phyloP scores from a whole-genome alignment of 1,140 invertebrate genomes.

The Amphibalanus amphitrite region DNA sequence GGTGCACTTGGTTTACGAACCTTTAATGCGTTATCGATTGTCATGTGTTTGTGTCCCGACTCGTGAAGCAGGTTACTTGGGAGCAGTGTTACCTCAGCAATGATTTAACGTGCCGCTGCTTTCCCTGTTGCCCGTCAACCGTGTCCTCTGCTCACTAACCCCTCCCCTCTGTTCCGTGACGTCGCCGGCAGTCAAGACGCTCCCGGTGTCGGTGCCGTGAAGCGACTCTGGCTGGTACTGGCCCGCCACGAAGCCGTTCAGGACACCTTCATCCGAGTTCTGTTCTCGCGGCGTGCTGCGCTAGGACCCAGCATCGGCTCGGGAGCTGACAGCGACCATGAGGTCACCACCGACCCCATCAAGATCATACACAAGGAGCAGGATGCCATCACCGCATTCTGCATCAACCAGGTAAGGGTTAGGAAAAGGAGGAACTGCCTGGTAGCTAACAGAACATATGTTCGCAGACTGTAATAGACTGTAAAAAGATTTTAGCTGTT shows the following conservation, averaged over 20 bases:
- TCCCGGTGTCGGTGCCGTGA: slow-evolving; percentile 54
- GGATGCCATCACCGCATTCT: slow-evolving; percentile 94
- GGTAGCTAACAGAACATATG: too few relatives aligned
- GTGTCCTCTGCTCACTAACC: too few relatives aligned
- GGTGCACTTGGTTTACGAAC: too few relatives aligned
- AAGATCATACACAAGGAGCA: slow-evolving; percentile 97
- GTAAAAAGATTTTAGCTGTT: too few relatives aligned
- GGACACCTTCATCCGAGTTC: slow-evolving; percentile 86
- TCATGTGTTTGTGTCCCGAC: neutral
- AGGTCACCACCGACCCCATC: too few relatives aligned
- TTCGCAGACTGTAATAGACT: too few relatives aligned
- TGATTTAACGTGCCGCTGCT: too few relatives aligned
- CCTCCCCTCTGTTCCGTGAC: too few relatives aligned
- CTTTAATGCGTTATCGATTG: too few relatives aligned
- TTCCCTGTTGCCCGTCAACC: too few relatives aligned
- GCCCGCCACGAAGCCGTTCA: slow-evolving; percentile 82
- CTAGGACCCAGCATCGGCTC: slow-evolving; percentile 5
- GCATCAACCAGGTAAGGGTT: slow-evolving; percentile 61
- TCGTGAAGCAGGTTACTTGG: slow-evolving; percentile 24
- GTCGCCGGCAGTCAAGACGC: too few relatives aligned
- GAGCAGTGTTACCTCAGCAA: too few relatives aligned
- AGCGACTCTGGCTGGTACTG: slow-evolving; percentile 82
- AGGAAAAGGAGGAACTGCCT: slow-evolving; percentile 9
- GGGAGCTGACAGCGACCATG: slow-evolving; percentile 12
- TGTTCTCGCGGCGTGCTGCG: slow-evolving; percentile 62